Evolutionary conservation across 1,140 invertebrate species (phyloP).

Genomic region (Arctopsyche grandis): DNA sequence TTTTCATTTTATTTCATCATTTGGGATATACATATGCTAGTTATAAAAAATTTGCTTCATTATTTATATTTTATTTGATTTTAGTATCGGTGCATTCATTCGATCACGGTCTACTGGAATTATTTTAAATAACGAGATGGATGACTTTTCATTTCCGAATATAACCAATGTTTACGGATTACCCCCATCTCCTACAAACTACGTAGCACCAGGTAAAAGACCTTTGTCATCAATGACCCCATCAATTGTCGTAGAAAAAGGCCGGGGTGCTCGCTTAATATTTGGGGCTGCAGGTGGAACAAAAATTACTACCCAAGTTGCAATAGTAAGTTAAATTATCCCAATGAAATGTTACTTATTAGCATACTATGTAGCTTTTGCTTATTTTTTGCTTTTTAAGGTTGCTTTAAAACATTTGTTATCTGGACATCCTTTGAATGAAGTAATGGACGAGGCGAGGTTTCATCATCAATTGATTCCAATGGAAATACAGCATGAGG

Average conservation of each 20-base stretch:
- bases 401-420: conserved; percentile 79
- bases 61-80: conserved; percentile 53
- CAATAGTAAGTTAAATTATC: conserved; percentile 68
- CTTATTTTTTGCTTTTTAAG: conserved; percentile 63
- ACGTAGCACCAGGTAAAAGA: conserved; percentile 79
- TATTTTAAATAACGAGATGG: conserved; percentile 95
- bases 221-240: conserved; percentile 94
- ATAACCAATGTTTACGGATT: conserved; percentile 81
- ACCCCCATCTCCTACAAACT: conserved; percentile 84
- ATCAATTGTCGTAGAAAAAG: conserved; percentile 75
- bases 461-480: conserved; percentile 95
- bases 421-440: conserved; percentile 78
- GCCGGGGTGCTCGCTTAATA: conserved; percentile 74
- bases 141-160: conserved; percentile 90
- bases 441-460: conserved; percentile 83
- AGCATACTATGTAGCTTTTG: not conserved
- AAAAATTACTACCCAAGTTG: conserved; percentile 85
- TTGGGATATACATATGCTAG: no score
- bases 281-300: conserved; percentile 90
- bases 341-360: not conserved
- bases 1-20: conserved; percentile 10
- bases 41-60: no score
- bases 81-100: conserved; percentile 79
- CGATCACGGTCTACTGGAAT: conserved; percentile 84
- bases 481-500: conserved; percentile 83